phyloP scores from a whole-genome alignment of 2,797 vertebrate genomes.

The Lepus oiostolus region DNA sequence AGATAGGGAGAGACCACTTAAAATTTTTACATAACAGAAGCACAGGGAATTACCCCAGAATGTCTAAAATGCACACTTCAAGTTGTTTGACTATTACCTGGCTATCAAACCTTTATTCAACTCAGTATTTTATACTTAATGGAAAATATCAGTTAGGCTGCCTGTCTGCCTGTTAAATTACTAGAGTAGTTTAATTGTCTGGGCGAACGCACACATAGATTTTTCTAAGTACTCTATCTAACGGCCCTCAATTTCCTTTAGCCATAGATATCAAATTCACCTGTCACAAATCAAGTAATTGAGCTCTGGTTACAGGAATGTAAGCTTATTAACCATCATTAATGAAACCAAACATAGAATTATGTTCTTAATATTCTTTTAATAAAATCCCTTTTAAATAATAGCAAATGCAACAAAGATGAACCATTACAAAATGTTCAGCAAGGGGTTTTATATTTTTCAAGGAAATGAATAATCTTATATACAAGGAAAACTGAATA shows the following conservation, averaged over 20 bases:
- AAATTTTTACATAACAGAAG: constrained; percentile 83
- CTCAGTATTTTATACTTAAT: constrained; percentile 62
- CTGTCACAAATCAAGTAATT: constrained; percentile 74
- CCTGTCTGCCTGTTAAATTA: constrained; percentile 65
- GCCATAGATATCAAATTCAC: constrained; percentile 81
- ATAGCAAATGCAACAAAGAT: constrained; percentile 70
- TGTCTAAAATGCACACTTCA: constrained; percentile 80
- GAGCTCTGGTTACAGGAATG: constrained; percentile 68
- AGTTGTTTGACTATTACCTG: constrained; percentile 77
- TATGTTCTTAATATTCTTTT: constrained; percentile 72
- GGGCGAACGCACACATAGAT: constrained; percentile 61
- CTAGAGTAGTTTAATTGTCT: constrained; percentile 59
- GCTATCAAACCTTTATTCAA: constrained; percentile 72
- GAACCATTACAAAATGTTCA: constrained; percentile 54
- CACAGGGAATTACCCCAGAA: constrained; percentile 85
- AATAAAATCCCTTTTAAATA: constrained; percentile 64
- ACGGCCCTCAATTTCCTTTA: constrained; percentile 58
- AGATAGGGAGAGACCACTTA: constrained; percentile 75
- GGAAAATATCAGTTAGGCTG: constrained; percentile 49
- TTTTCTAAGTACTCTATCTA: constrained; percentile 49
- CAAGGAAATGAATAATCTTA: constrained; percentile 62
- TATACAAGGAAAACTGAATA: constrained; percentile 30
- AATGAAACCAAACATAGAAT: constrained; percentile 75
- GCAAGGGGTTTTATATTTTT: constrained; percentile 53
- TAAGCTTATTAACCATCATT: constrained; percentile 68